Percentiles rank a stretch among this genome's conserved stretches.
Evolutionary conservation across 1,140 invertebrate genomes (phyloP).

Genomic region (Euura saliciscinereae): DNA sequence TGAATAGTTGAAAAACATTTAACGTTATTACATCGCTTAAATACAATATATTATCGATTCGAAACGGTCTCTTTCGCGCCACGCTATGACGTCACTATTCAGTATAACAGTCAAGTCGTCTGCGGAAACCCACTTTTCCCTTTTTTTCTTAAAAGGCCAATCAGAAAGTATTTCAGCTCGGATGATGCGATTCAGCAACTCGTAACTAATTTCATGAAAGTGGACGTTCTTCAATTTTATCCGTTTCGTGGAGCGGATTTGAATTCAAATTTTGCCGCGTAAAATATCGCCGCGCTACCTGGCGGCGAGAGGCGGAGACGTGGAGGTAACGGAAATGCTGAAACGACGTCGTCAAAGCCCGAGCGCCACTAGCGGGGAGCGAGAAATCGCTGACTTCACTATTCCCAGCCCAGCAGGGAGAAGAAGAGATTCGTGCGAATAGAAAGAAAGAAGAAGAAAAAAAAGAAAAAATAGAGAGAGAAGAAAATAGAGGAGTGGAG

Average conservation of each 20-base stretch:
- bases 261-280: no score
- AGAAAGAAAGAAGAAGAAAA: neutral
- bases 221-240: no score
- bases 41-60: neutral
- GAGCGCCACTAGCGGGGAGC: neutral
- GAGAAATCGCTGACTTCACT: neutral
- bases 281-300: no score
- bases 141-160: no score
- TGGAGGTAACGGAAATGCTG: neutral
- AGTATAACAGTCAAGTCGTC: neutral
- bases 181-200: no score
- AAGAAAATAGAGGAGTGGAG: neutral
- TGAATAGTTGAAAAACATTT: neutral
- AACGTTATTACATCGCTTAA: neutral
- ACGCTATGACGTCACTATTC: neutral
- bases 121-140: no score
- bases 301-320: no score
- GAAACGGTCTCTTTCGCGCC: neutral
- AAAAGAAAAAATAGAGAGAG: neutral
- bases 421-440: neutral
- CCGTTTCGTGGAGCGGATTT: no score
- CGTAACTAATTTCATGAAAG: no score
- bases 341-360: neutral
- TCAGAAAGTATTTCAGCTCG: no score
- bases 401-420: neutral